Conservation (phyloP, 2,888 invertebrate species). For the Leptopilina syphax region DNA sequence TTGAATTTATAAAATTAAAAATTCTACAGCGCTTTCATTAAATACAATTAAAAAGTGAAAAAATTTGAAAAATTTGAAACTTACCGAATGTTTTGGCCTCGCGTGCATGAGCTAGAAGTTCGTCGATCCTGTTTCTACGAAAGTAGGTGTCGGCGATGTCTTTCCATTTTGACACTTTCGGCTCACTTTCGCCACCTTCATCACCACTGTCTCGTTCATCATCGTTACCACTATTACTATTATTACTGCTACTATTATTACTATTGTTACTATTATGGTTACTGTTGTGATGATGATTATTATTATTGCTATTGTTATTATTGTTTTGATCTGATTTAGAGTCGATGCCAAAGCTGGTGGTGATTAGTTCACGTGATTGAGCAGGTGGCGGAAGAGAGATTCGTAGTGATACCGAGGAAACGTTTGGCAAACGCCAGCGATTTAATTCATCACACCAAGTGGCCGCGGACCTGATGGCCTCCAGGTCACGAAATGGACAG, state of each 20-base stretch:
- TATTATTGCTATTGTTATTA: constrained; percentile 55
- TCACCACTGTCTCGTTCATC: constrained; percentile 54
- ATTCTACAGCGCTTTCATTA: too few species aligned
- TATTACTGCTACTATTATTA: constrained; percentile 55
- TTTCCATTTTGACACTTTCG: constrained; percentile 27
- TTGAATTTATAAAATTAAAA: too few species aligned
- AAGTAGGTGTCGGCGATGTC: constrained; percentile 71
- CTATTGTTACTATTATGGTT: constrained; percentile 46
- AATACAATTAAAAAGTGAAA: too few species aligned
- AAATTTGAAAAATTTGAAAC: constrained; percentile 8
- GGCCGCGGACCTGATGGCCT: constrained; percentile 67
- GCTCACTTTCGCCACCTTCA: constrained; percentile 52
- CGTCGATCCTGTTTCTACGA: constrained; percentile 71
- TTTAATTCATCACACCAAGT: constrained; percentile 74
- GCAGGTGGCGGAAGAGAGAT: constrained; percentile 71
- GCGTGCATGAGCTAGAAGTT: constrained; percentile 69
- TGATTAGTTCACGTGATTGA: constrained; percentile 55
- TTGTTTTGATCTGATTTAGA: constrained; percentile 68
- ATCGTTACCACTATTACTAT: constrained; percentile 42
- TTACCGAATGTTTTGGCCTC: constrained; percentile 73
- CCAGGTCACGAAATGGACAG: constrained; percentile 72
- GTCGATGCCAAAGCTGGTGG: constrained; percentile 59
- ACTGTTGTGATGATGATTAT: constrained; percentile 51
- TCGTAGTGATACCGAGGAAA: constrained; percentile 61
- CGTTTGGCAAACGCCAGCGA: constrained; percentile 73